phyloP scores from a whole-genome alignment of 2,113 vertebrate species.

The Symphodus melops region DNA sequence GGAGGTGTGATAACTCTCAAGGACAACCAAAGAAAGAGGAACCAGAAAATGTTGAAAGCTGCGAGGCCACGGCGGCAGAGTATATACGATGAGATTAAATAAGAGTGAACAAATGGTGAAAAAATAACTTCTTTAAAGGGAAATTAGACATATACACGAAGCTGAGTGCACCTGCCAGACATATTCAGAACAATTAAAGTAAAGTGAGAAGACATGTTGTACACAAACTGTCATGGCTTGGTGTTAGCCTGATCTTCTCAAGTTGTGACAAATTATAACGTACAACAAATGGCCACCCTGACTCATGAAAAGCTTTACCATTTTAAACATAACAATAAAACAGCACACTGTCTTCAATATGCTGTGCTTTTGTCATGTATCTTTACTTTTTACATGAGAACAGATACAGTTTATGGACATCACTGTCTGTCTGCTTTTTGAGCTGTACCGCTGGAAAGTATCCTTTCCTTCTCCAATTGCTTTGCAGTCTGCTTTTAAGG shows the following conservation, averaged over 20 bases:
- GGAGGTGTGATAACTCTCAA: constrained; percentile 21
- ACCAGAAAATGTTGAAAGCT: not conserved
- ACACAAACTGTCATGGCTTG: not conserved
- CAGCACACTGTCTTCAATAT: not conserved
- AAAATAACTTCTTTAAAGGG: not conserved
- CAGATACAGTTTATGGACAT: not conserved
- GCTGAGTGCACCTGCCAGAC: not conserved
- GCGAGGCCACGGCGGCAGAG: not conserved
- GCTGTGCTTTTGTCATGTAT: not conserved
- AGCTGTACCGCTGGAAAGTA: no score
- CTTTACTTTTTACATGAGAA: not conserved
- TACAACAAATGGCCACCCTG: no score
- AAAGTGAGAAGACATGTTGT: not conserved
- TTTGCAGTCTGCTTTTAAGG: not conserved
- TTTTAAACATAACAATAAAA: not conserved
- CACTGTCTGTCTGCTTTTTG: not conserved
- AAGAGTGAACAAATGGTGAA: not conserved
- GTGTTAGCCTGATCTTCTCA: not conserved
- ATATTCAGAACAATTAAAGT: not conserved
- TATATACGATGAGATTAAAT: not conserved
- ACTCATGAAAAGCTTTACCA: not conserved
- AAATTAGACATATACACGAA: not conserved
- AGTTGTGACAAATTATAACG: not conserved
- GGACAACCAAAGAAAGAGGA: not conserved
- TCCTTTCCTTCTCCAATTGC: no score